These are phyloP conservation scores for Trematocara nigrifrons DNA, from an alignment of 2,113 vertebrate species.

Conservation along the genomic window DNA sequence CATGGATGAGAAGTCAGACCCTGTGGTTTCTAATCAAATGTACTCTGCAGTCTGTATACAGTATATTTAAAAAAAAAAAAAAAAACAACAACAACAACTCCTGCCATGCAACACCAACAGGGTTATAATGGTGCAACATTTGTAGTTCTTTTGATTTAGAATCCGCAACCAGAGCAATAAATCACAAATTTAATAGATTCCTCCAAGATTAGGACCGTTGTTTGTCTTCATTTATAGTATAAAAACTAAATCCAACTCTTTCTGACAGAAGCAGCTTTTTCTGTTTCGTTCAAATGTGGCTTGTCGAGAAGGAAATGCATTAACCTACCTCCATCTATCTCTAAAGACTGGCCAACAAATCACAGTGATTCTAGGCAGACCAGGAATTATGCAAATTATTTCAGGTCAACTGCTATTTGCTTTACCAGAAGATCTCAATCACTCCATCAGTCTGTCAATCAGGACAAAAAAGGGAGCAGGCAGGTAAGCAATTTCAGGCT, in stretches of 20 bases:
- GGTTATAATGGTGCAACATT: neutral
- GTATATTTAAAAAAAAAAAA: neutral
- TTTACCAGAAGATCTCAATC: conserved; percentile 27
- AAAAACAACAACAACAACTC: neutral
- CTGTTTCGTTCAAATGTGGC: neutral
- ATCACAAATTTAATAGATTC: neutral
- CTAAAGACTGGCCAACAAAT: conserved; percentile 17
- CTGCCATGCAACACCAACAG: neutral
- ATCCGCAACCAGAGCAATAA: neutral
- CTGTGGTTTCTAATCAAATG: neutral
- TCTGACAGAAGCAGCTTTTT: neutral
- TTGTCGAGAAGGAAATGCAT: conserved; percentile 19
- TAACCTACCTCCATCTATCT: conserved; percentile 20
- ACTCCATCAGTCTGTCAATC: neutral
- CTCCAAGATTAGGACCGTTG: neutral
- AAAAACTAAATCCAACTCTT: neutral
- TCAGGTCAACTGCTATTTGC: neutral
- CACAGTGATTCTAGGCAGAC: conserved; percentile 12
- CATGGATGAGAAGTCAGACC: neutral
- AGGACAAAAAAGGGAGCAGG: neutral
- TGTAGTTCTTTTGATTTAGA: neutral
- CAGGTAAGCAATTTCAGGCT: neutral
- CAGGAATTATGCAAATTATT: conserved; percentile 10
- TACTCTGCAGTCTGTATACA: neutral
- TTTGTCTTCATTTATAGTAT: neutral